Evolutionary conservation across 1,140 invertebrate species (phyloP).

Genomic region (Cataglyphis hispanica): DNA sequence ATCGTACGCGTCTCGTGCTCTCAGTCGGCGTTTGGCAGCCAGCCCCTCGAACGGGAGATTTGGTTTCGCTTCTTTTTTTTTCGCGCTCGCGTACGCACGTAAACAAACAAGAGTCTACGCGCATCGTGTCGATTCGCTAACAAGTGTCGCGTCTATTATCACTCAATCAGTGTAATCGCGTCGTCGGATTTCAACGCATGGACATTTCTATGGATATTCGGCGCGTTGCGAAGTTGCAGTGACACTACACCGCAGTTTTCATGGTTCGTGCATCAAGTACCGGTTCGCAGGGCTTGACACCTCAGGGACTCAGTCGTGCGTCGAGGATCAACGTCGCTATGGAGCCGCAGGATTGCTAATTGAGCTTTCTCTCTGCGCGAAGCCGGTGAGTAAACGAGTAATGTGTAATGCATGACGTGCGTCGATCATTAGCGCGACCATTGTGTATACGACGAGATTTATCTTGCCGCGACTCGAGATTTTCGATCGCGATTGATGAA

Average conservation of each 20-base stretch:
- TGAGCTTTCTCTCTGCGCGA: constrained; percentile 1
- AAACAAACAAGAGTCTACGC: not conserved
- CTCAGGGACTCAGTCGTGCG: not conserved
- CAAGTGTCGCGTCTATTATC: not conserved
- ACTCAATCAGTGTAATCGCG: not conserved
- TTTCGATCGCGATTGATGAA: constrained; percentile 7
- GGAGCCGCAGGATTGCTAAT: constrained; percentile 41
- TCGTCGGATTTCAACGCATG: too few relatives aligned
- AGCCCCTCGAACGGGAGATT: constrained; percentile 1
- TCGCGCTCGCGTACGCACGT: constrained; percentile 4
- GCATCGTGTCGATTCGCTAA: not conserved
- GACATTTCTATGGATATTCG: constrained; percentile 9
- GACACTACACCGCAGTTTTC: not conserved
- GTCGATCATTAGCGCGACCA: not conserved
- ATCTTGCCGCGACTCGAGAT: not conserved
- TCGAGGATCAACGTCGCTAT: constrained; percentile 12
- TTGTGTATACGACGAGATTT: not conserved
- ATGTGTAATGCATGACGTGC: not conserved
- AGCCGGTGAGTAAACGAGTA: constrained; percentile 27
- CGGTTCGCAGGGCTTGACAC: not conserved
- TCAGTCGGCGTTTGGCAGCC: constrained; percentile 48
- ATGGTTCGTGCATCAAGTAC: constrained; percentile 12
- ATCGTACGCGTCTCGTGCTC: constrained; percentile 6
- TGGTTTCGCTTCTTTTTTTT: not conserved
- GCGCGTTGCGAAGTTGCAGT: not conserved